Conservation (phyloP, 2,113 vertebrate species). For the Alligator mississippiensis region DNA sequence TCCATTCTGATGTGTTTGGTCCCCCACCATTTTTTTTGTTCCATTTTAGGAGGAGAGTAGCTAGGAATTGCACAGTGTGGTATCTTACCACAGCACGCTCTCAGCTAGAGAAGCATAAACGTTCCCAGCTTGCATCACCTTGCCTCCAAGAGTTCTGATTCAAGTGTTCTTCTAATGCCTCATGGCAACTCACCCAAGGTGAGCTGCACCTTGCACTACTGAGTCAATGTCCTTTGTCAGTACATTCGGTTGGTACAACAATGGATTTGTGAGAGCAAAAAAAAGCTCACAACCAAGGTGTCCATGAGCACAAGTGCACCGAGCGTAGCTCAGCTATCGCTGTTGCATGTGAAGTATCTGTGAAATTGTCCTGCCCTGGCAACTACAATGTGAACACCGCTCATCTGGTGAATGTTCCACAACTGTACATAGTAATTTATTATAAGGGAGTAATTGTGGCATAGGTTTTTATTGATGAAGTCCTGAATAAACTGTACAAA, state of each 20-base stretch:
- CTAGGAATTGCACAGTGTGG: not conserved
- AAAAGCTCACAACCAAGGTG: not conserved
- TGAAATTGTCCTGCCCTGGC: not conserved
- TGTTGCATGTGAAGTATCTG: no score
- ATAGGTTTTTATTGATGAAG: not conserved
- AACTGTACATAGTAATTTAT: rapidly evolving
- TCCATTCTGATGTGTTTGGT: not conserved
- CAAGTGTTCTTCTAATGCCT: not conserved
- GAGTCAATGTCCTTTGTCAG: not conserved
- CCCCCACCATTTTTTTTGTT: not conserved
- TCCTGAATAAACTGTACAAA: not conserved
- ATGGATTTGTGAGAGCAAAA: not conserved
- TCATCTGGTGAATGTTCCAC: no score
- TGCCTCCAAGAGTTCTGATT: not conserved
- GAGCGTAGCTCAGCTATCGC: not conserved
- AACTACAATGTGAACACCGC: not conserved
- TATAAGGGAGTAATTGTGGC: not conserved
- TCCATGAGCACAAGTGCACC: not conserved
- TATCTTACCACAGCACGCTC: not conserved
- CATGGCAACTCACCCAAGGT: not conserved
- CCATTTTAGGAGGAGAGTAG: not conserved
- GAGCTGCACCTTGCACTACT: not conserved
- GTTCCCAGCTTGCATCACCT: not conserved
- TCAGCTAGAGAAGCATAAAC: not conserved
- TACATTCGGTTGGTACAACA: not conserved